Evolutionary conservation across 2,113 vertebrate genomes (phyloP).

Genomic region (Lasiurus borealis): DNA sequence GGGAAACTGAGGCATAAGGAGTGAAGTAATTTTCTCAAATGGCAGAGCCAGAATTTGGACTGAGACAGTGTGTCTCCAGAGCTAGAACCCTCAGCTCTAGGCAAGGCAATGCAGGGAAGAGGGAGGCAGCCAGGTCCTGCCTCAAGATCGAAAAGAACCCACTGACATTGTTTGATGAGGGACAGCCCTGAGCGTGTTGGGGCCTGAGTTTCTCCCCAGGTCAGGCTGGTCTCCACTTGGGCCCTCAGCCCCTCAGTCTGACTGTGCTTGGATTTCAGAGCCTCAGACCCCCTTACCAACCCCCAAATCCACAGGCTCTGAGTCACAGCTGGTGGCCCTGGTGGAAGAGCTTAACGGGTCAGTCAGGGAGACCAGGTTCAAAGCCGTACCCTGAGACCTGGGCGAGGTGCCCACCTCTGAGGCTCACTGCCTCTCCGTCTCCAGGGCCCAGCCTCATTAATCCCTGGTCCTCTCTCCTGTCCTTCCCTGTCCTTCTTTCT

Average conservation of each 20-base stretch:
- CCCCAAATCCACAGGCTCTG: not conserved
- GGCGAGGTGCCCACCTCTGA: not conserved
- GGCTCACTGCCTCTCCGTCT: too few species aligned
- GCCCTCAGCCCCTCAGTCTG: not conserved
- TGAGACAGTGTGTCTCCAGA: too few species aligned
- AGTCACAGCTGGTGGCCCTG: not conserved
- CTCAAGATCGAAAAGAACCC: not conserved
- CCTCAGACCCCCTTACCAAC: not conserved
- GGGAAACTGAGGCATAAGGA: not conserved
- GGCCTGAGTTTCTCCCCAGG: not conserved
- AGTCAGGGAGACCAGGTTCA: not conserved
- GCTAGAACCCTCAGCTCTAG: not conserved
- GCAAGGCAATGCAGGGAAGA: not conserved
- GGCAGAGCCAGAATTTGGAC: not conserved
- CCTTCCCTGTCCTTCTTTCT: not conserved
- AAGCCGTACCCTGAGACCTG: not conserved
- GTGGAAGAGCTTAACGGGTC: not conserved
- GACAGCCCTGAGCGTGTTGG: not conserved
- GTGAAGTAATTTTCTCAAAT: not conserved
- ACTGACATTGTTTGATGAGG: accelerated
- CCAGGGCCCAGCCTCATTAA: not conserved
- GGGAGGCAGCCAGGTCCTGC: not conserved
- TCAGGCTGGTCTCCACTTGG: not conserved
- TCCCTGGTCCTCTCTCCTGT: not conserved
- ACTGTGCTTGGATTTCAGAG: not conserved